Conservation (phyloP, 1,140 invertebrate species). For the Subanguina moxae region DNA sequence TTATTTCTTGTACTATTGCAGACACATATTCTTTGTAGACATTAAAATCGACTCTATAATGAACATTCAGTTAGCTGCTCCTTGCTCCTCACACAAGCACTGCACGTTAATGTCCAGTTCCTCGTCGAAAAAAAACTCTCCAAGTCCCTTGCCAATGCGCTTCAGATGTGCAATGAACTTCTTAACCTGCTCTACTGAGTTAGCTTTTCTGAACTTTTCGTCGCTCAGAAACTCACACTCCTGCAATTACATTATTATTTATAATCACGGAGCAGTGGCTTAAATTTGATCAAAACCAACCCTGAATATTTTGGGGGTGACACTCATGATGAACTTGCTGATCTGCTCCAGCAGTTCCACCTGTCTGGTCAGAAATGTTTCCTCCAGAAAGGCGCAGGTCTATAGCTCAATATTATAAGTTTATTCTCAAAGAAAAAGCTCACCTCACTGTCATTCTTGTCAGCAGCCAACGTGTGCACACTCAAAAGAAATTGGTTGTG, state of each 20-base stretch:
- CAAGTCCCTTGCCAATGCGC: background rate
- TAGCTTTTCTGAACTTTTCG: background rate
- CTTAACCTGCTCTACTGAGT: background rate
- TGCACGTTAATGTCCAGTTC: background rate
- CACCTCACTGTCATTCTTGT: background rate
- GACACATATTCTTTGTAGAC: too few species aligned
- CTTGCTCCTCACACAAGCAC: background rate
- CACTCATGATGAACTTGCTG: conserved; percentile 4
- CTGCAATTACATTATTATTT: background rate
- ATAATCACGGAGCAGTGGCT: background rate
- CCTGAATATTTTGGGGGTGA: background rate
- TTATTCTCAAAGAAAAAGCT: too few species aligned
- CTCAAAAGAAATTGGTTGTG: background rate
- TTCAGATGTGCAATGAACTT: background rate
- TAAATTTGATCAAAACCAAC: background rate
- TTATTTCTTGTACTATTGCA: too few species aligned
- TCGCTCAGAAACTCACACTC: background rate
- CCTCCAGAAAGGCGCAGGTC: background rate
- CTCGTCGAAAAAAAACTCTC: background rate
- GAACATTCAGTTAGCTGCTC: background rate
- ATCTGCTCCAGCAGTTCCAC: background rate
- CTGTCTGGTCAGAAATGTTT: background rate
- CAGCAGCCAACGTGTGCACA: background rate
- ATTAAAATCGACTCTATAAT: too few species aligned
- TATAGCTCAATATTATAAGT: background rate